Evolutionary conservation across 2,797 vertebrate genomes (phyloP).

Genomic region (Pangasius larnaudii): DNA sequence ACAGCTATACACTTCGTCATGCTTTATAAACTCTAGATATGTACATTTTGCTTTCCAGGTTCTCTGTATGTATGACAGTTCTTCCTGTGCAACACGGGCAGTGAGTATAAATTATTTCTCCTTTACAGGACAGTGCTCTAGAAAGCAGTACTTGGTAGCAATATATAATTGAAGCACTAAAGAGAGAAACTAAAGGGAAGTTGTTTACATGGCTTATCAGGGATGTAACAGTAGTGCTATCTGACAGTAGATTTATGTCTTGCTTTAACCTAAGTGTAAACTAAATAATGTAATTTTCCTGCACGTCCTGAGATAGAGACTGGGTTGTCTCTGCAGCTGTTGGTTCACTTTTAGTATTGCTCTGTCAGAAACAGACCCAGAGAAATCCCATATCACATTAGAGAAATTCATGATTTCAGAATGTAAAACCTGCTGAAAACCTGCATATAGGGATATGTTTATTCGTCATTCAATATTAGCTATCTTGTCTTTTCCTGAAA

Average conservation of each 20-base stretch:
- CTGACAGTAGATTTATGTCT: background rate
- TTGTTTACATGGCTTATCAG: background rate
- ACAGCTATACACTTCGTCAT: background rate
- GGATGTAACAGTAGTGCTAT: background rate
- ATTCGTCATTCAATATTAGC: background rate
- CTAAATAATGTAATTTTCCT: background rate
- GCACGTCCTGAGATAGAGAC: background rate
- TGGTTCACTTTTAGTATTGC: background rate
- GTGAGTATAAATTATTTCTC: background rate
- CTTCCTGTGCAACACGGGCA: background rate
- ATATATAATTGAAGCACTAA: background rate
- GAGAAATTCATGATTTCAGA: background rate
- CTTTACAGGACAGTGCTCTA: background rate
- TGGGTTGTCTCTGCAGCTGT: background rate
- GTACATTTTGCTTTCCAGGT: background rate
- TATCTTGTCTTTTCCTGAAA: background rate
- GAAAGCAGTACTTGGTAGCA: background rate
- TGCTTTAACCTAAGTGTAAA: background rate
- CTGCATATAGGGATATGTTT: background rate
- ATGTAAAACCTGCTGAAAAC: background rate
- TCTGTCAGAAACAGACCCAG: background rate
- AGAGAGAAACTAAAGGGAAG: background rate
- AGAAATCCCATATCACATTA: background rate
- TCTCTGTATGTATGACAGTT: background rate
- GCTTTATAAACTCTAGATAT: background rate